Conservation (phyloP, 2,113 vertebrate genomes). For the Ramphastos sulfuratus region DNA sequence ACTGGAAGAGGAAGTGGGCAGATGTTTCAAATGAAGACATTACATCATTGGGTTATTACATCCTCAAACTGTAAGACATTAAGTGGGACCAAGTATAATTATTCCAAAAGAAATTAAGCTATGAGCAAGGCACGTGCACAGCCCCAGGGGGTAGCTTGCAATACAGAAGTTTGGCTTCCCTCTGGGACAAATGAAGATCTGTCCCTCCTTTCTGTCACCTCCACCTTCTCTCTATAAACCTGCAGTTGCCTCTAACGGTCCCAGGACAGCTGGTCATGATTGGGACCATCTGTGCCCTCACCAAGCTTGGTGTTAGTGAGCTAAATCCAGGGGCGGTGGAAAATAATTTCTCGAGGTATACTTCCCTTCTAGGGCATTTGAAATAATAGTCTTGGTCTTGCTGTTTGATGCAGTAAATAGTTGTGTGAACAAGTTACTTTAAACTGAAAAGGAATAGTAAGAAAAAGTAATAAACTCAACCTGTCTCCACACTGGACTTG, state of each 20-base stretch:
- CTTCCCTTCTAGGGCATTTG: background rate
- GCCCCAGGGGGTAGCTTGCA: background rate
- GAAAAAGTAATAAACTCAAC: background rate
- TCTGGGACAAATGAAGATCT: background rate
- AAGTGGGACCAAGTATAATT: background rate
- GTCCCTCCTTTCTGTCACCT: background rate
- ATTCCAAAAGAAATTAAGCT: slow-evolving; percentile 12
- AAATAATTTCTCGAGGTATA: background rate
- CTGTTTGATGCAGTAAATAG: background rate
- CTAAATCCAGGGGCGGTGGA: background rate
- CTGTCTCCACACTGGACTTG: background rate
- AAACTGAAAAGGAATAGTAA: background rate
- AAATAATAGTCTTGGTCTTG: background rate
- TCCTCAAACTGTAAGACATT: background rate
- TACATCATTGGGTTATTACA: slow-evolving; percentile 1
- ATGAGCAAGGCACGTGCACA: background rate
- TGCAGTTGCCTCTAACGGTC: background rate
- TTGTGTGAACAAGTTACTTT: background rate
- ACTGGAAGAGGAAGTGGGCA: background rate
- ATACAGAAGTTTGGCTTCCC: background rate
- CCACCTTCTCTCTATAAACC: background rate
- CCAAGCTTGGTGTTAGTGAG: background rate
- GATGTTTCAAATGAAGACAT: slow-evolving; percentile 19
- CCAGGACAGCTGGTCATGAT: background rate
- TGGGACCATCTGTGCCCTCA: background rate